These are phyloP conservation scores for Hemaris fuciformis DNA, from an alignment of 2,888 invertebrate genomes.

Conservation along the genomic window DNA sequence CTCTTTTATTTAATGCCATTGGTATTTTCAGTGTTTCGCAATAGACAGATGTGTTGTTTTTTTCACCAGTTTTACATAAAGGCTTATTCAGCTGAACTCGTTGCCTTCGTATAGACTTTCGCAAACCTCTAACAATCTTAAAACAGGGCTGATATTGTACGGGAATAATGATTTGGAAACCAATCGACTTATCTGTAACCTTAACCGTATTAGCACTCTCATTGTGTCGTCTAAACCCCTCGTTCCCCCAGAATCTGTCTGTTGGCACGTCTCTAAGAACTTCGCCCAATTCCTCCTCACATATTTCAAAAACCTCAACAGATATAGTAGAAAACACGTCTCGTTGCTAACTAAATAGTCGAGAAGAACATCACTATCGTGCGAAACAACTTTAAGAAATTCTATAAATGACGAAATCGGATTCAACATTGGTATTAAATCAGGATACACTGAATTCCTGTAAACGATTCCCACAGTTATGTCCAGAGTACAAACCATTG, in stretches of 20 bases:
- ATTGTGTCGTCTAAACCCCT: constrained; percentile 89
- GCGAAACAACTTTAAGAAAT: constrained; percentile 90
- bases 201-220: constrained; percentile 89
- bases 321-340: constrained; percentile 92
- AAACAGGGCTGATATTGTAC: constrained; percentile 94
- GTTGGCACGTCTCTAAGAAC: constrained; percentile 89
- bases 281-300: constrained; percentile 91
- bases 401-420: constrained; percentile 93
- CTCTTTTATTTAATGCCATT: not conserved
- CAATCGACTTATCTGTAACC: constrained; percentile 90
- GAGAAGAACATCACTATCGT: constrained; percentile 89
- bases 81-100: constrained; percentile 85
- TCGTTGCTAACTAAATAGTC: constrained; percentile 95
- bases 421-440: constrained; percentile 90
- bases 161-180: constrained; percentile 92
- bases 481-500: constrained; percentile 95
- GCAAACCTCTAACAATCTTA: constrained; percentile 90
- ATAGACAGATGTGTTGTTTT: not conserved
- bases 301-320: constrained; percentile 92
- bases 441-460: constrained; percentile 89
- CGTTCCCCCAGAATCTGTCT: constrained; percentile 77
- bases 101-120: constrained; percentile 93
- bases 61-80: not conserved
- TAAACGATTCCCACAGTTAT: constrained; percentile 93
- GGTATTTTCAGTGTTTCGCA: not conserved